These are phyloP conservation scores for Paracanthobrama guichenoti DNA, from an alignment of 2,113 vertebrate genomes.

Conservation along the genomic window DNA sequence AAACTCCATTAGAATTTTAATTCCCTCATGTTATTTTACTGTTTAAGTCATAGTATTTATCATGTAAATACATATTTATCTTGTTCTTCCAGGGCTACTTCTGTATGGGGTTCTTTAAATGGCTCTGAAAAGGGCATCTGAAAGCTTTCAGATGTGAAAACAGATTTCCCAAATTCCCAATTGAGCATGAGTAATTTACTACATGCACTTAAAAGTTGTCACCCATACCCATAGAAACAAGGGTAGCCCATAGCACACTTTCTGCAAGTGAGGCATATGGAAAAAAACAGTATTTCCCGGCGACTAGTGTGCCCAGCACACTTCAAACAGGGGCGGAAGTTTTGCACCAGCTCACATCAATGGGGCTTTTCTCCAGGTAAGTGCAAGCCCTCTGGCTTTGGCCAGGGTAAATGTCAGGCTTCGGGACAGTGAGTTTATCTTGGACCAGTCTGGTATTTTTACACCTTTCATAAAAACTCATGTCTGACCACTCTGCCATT, in stretches of 20 bases:
- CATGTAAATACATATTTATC: background rate
- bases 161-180: constrained; percentile 71
- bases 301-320: constrained; percentile 59
- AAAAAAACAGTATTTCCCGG: constrained; percentile 72
- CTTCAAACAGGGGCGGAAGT: constrained; percentile 66
- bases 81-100: background rate
- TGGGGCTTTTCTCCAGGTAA: constrained; percentile 74
- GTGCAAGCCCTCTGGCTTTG: constrained; percentile 71
- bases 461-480: constrained; percentile 68
- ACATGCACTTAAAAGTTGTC: constrained; percentile 62
- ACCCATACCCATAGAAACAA: constrained; percentile 66
- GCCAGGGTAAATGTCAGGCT: constrained; percentile 74
- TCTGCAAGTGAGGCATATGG: constrained; percentile 51
- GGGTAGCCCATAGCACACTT: constrained; percentile 56
- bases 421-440: constrained; percentile 72
- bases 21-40: too few species aligned
- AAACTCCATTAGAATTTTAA: too few species aligned
- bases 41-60: background rate
- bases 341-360: constrained; percentile 68
- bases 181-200: constrained; percentile 60
- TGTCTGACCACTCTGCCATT: constrained; percentile 18
- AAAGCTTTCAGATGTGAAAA: constrained; percentile 58
- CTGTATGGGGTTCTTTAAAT: background rate
- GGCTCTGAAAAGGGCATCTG: background rate
- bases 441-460: constrained; percentile 74